Base-by-base conservation (phyloP, 2,888 invertebrate genomes). In the Caenorhabditis macrosperma region DNA sequence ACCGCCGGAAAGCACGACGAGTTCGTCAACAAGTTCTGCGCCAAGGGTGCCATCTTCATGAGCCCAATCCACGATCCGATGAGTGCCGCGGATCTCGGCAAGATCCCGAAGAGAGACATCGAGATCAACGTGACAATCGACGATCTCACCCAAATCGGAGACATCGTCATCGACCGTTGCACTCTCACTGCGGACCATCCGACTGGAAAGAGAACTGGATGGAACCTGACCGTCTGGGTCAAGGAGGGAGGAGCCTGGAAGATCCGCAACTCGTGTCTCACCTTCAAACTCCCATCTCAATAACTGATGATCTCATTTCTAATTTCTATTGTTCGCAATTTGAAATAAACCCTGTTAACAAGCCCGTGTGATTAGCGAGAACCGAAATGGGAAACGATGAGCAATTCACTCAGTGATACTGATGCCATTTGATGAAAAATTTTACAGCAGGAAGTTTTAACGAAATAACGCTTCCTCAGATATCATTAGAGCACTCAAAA, bases 181-280 rank as follows among this genome's bases (percentile, higher is more conserved):
- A 60, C 75, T 24, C 30, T 79, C 57, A 52, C 10, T 10, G 69
- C 60, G 54, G 64, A 79, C 54, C 12, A 26, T 24, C 74, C 79
- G 20, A 33, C 38, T 52, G 79, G 79, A 44, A 69, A 74, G 2
- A 75, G 69, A 33, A 64, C 33, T n/a, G n/a, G n/a, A 75, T 79
- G 79, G 79, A 60, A 55, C 10, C 46, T 79, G 28, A 63, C 69
- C 52, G 64, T 79, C 54, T 79, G 79, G 79, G 79, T 79, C 30
- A 75, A 79, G 54, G 79, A 79, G 26, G 79, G 48, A 12, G 79
- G 75, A 59, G 26, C 66, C 20, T 79, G 79, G 79, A 79, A 79
- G 66, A 75, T 79, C 64, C 74, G 75, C 68, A 68, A 68, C 75
- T 30, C 79, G 20, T 79, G 79, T 69, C 35, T 54, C 69, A 75